A percentile compares a stretch with the other conserved stretches of the same genome.
These are phyloP conservation scores for Tetranychus cinnabarinus DNA, from an alignment of 1,140 invertebrate species.

Conservation along the genomic window DNA sequence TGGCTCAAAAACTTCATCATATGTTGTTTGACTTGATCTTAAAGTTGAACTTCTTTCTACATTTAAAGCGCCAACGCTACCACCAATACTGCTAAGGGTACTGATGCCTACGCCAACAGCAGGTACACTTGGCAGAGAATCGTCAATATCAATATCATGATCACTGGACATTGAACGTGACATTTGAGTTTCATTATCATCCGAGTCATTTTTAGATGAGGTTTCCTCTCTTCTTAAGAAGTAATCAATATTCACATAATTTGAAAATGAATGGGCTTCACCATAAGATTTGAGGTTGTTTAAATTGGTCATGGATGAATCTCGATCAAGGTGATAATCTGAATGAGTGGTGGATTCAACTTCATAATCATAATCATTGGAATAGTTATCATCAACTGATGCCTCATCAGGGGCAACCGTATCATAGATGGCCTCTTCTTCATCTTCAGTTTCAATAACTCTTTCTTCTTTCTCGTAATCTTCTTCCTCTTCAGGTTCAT, in stretches of 20 bases:
- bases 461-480: not conserved
- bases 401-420: constrained; percentile 13
- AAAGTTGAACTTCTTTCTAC: not conserved
- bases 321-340: not conserved
- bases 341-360: not conserved
- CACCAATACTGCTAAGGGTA: not conserved
- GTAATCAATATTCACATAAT: constrained; percentile 73
- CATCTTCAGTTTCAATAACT: not conserved
- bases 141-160: constrained; percentile 14
- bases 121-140: no score
- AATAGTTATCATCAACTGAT: not conserved
- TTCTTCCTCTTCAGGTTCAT: not conserved
- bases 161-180: constrained; percentile 20
- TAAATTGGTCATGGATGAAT: constrained; percentile 1
- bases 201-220: constrained; percentile 8
- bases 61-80: not conserved
- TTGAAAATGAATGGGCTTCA: constrained; percentile 20
- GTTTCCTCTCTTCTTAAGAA: constrained; percentile 43
- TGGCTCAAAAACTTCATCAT: constrained; percentile 4
- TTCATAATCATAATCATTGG: not conserved
- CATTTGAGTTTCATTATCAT: constrained; percentile 22
- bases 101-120: not conserved
- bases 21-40: not conserved
- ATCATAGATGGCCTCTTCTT: constrained; percentile 13
- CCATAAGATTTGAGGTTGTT: no score